Conservation (phyloP, 2,888 invertebrate genomes). For the Globia sparganii region DNA sequence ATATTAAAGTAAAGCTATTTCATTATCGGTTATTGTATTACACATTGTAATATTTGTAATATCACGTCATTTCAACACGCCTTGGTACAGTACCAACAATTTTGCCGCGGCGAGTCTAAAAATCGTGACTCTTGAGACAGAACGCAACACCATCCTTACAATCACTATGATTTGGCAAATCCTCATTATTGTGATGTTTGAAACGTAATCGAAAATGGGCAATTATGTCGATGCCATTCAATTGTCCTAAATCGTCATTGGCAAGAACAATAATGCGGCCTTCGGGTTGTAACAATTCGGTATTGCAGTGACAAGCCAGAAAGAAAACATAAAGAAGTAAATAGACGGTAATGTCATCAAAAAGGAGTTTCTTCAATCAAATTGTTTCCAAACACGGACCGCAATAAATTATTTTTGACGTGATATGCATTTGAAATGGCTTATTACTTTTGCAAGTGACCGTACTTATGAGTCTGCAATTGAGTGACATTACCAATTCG, state of each 20-base stretch:
- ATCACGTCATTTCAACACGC: constrained; percentile 75
- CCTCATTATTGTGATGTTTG: constrained; percentile 78
- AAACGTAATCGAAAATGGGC: constrained; percentile 82
- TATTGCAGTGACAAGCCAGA: constrained; percentile 32
- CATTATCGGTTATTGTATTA: constrained; percentile 56
- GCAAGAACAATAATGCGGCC: constrained; percentile 77
- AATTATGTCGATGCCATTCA: constrained; percentile 82
- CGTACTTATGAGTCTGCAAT: constrained; percentile 43
- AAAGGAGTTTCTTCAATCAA: constrained; percentile 41
- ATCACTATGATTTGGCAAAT: constrained; percentile 83
- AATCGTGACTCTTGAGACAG: constrained; percentile 82
- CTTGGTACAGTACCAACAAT: constrained; percentile 67
- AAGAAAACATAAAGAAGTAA: constrained; percentile 39
- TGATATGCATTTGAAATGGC: constrained; percentile 53
- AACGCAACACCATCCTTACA: constrained; percentile 72
- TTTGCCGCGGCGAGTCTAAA: constrained; percentile 65
- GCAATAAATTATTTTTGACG: constrained; percentile 46
- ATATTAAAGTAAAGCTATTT: constrained; percentile 37
- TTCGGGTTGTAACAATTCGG: constrained; percentile 66
- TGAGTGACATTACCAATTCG: constrained; percentile 62
- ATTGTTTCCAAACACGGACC: constrained; percentile 26
- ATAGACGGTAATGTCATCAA: constrained; percentile 42
- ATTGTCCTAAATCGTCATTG: constrained; percentile 82
- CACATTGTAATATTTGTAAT: constrained; percentile 58
- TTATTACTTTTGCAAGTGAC: constrained; percentile 51